phyloP scores from a whole-genome alignment of 1,140 invertebrate species.

The Drosophila bifasciata region DNA sequence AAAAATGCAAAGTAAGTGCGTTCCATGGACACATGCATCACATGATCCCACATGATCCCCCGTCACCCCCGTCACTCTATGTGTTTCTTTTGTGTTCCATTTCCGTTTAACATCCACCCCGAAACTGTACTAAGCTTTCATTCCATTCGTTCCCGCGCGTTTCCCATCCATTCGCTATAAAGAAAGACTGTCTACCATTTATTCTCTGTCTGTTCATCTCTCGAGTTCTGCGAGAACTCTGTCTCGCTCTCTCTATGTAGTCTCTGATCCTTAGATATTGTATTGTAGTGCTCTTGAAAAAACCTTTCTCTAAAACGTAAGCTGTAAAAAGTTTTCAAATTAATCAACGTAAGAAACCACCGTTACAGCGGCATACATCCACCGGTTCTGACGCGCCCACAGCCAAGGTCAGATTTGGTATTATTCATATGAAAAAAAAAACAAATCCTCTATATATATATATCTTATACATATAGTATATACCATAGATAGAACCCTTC shows the following conservation, averaged over 20 bases:
- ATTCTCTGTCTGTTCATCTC: neutral
- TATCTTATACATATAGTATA: neutral
- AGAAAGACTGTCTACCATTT: neutral
- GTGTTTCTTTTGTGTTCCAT: conserved; percentile 38
- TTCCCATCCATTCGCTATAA: conserved; percentile 5
- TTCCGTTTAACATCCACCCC: conserved; percentile 6
- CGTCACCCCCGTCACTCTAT: conserved; percentile 13
- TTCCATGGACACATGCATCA: conserved; percentile 40
- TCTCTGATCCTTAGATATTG: conserved; percentile 2
- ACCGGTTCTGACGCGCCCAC: conserved; percentile 72
- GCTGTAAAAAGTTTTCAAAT: conserved; percentile 20
- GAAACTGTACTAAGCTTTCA: conserved; percentile 6
- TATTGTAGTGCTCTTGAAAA: conserved; percentile 1
- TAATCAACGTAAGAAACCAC: conserved; percentile 66
- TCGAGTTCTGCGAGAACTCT: conserved; percentile 6
- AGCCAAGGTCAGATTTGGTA: conserved; percentile 82
- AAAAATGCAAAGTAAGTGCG: conserved; percentile 95
- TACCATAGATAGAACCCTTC: conserved; percentile 4
- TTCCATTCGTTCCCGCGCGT: conserved; percentile 17
- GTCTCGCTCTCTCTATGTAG: conserved; percentile 3
- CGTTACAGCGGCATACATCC: conserved; percentile 81
- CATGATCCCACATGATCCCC: neutral
- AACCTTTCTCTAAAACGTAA: conserved; percentile 2
- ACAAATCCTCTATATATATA: conserved; percentile 11
- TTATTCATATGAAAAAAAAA: conserved; percentile 21